Evolutionary conservation across 2,113 vertebrate genomes (phyloP), one percentile per base, ranked within the genome.

Genomic region (Macaca nemestrina): DNA sequence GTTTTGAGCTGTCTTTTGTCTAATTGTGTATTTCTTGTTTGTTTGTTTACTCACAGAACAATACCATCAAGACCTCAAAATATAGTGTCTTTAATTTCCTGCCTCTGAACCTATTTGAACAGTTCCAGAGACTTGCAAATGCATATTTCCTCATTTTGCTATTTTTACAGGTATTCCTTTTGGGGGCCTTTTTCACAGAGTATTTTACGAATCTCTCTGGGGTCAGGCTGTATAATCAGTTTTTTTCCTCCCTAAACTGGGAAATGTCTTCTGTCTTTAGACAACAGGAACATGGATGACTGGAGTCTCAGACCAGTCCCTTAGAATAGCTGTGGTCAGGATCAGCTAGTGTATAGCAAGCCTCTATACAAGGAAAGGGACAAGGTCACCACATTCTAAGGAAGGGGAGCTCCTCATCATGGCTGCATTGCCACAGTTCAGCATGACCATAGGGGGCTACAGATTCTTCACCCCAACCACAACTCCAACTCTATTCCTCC

Each of bases 41-140:
- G 12, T 76, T 17, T 76, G 8, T 88, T n/a, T 72, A 81, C 67
- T 92, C 96, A 45, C 98, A 99, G 99, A 98, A 99, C 97, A 99
- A 99, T 97, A 98, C 99, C 96, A 99, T 99, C 98, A 99, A 99
- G 98, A 99, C 99, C 13, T 99, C 99, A 4, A 99, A 99, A 94
- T 99, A 99, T 98, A 99, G 99, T 95, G 32, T 99, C 90, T 97
- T 99, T 97, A 99, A 99, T 96, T 99, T 99, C 98, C 99, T 99
- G 97, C 99, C 99, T 6, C 98, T 99, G 94, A 99, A 99, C 98
- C 98, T 99, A 43, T 99, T 99, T 55, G 99, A 99, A 97, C 99
- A 99, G 98, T 99, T 99, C 97, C 99, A 99, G 98, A 99, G 99
- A 96, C 99, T 99, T 82, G 99, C 99, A 97, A 99, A 99, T n/a